These are phyloP conservation scores for Ariolimax columbianus DNA, from an alignment of 2,888 invertebrate genomes.

Conservation along the genomic window DNA sequence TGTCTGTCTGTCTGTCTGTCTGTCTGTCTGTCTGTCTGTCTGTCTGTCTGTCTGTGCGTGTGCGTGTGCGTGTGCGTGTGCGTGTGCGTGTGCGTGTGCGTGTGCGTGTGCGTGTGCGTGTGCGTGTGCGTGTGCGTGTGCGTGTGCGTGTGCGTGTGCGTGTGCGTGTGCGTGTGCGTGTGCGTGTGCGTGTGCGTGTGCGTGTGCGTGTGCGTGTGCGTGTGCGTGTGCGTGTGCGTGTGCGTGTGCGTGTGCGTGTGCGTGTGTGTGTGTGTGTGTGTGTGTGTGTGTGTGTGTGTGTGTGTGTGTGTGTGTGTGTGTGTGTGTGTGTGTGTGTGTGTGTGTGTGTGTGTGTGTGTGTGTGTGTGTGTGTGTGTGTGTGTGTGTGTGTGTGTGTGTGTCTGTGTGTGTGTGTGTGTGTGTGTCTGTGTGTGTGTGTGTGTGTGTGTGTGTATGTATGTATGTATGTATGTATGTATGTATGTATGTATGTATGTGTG, in stretches of 20 bases:
- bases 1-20: background rate
- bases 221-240: background rate
- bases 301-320: background rate
- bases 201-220: background rate
- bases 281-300: background rate
- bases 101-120: background rate
- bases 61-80: background rate
- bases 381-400: background rate
- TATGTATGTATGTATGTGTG: background rate
- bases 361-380: background rate
- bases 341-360: background rate
- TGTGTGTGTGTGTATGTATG: background rate
- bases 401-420: background rate
- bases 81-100: background rate
- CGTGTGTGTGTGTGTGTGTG: background rate
- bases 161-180: background rate
- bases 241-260: background rate
- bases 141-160: background rate
- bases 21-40: background rate
- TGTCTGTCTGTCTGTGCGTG: background rate
- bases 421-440: background rate
- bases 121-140: background rate
- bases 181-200: background rate
- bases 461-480: background rate
- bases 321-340: background rate